phyloP scores from a whole-genome alignment of 2,888 invertebrate species.

The Lysandra bellargus region DNA sequence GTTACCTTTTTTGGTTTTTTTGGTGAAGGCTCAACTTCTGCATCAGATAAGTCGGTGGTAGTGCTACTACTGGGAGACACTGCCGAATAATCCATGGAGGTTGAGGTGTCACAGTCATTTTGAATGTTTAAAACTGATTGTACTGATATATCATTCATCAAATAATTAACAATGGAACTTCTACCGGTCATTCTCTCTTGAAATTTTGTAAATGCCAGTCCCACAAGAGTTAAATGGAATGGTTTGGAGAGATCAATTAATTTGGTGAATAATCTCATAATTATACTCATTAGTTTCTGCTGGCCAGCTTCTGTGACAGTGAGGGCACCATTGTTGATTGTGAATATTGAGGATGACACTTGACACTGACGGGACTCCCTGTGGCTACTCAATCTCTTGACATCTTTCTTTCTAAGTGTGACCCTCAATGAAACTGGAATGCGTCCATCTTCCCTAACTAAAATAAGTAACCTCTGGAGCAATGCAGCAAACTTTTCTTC shows the following conservation, averaged over 20 bases:
- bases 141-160: conserved; percentile 88
- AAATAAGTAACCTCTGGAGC: conserved; percentile 84
- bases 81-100: conserved; percentile 73
- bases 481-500: conserved; percentile 86
- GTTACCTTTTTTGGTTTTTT: conserved; percentile 83
- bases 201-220: conserved; percentile 91
- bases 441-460: conserved; percentile 89
- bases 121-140: conserved; percentile 86
- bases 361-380: conserved; percentile 89
- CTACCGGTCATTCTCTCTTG: conserved; percentile 85
- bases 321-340: conserved; percentile 70
- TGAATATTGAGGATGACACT: conserved; percentile 84
- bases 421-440: conserved; percentile 88
- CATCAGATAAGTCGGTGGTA: conserved; percentile 82
- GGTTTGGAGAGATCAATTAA: conserved; percentile 86
- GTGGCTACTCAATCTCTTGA: conserved; percentile 83
- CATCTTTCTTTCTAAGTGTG: conserved; percentile 86
- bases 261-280: conserved; percentile 88
- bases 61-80: conserved; percentile 74
- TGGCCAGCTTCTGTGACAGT: conserved; percentile 77
- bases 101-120: conserved; percentile 76
- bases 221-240: conserved; percentile 89
- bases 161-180: conserved; percentile 87
- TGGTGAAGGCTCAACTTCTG: conserved; percentile 87
- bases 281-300: conserved; percentile 84